phyloP scores from a whole-genome alignment of 1,140 invertebrate species.

The Aleiodes sp. region DNA sequence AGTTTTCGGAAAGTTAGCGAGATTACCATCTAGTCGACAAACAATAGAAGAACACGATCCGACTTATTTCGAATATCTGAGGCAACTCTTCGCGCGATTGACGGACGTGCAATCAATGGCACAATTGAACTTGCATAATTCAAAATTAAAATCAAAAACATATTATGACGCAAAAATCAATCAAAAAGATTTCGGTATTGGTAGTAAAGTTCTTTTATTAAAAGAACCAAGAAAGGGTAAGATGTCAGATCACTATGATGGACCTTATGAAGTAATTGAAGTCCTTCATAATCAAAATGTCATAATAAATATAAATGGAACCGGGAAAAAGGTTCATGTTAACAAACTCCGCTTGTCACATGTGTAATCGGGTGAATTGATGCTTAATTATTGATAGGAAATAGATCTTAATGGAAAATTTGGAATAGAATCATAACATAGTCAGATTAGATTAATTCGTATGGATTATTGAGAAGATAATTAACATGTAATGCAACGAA shows the following conservation, averaged over 20 bases:
- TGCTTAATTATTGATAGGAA: background rate
- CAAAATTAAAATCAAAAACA: background rate
- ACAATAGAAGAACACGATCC: background rate
- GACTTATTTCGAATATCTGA: constrained; percentile 21
- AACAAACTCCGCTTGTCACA: background rate
- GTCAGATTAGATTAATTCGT: too few species aligned
- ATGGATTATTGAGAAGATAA: constrained; percentile 36
- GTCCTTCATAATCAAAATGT: too few species aligned
- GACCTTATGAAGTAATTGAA: too few species aligned
- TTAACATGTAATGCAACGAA: constrained; percentile 14
- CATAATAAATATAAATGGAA: too few species aligned
- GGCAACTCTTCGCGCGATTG: background rate
- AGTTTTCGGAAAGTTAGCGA: constrained; percentile 13
- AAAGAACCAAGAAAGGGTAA: too few species aligned
- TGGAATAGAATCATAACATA: background rate
- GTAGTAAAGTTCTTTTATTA: background rate
- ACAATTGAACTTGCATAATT: too few species aligned
- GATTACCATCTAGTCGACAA: constrained; percentile 3
- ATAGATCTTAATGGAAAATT: background rate
- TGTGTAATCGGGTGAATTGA: too few species aligned
- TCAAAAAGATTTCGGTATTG: background rate
- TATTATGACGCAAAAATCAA: constrained; percentile 9
- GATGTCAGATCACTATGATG: too few species aligned
- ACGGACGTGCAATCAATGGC: too few species aligned
- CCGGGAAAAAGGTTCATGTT: background rate